These are phyloP conservation scores for Drosophila meridionalis DNA, from an alignment of 2,888 invertebrate genomes.

Conservation along the genomic window DNA sequence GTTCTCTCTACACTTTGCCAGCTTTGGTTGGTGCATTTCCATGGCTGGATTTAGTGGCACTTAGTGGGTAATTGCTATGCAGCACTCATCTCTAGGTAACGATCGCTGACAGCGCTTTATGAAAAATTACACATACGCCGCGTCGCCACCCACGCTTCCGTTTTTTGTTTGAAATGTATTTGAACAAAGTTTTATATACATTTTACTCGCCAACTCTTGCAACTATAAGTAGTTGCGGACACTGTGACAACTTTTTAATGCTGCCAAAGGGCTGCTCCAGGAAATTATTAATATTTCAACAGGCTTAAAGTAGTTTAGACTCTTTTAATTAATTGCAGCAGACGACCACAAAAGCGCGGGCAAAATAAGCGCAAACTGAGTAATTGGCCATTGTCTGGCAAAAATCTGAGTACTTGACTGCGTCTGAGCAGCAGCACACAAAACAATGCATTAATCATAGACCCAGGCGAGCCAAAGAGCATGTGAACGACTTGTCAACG, in stretches of 20 bases:
- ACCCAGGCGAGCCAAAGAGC: constrained; percentile 34
- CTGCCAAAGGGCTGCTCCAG: constrained; percentile 33
- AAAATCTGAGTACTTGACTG: constrained; percentile 35
- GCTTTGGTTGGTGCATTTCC: constrained; percentile 14
- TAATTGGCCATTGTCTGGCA: constrained; percentile 49
- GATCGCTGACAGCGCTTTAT: constrained; percentile 4
- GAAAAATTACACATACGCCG: constrained; percentile 12
- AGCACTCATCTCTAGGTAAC: constrained; percentile 12
- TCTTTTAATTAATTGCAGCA: constrained; percentile 42
- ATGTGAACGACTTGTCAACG: constrained; percentile 58
- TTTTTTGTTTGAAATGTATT: background rate
- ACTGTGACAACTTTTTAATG: constrained; percentile 45
- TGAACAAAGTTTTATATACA: background rate
- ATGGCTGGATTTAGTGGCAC: constrained; percentile 21
- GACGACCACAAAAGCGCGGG: background rate
- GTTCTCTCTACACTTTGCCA: constrained; percentile 16
- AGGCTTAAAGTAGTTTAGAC: constrained; percentile 15
- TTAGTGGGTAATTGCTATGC: constrained; percentile 25
- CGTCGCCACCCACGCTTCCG: background rate
- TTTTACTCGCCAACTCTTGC: constrained; percentile 1
- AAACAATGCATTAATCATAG: constrained; percentile 67
- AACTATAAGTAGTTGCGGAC: constrained; percentile 25
- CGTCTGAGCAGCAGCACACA: constrained; percentile 38
- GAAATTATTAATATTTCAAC: constrained; percentile 26
- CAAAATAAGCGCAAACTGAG: constrained; percentile 9